A percentile compares a stretch with the other conserved stretches of the same genome.
Evolutionary conservation across 2,888 invertebrate genomes (phyloP).

Genomic region (Sepioteuthis lessoniana): DNA sequence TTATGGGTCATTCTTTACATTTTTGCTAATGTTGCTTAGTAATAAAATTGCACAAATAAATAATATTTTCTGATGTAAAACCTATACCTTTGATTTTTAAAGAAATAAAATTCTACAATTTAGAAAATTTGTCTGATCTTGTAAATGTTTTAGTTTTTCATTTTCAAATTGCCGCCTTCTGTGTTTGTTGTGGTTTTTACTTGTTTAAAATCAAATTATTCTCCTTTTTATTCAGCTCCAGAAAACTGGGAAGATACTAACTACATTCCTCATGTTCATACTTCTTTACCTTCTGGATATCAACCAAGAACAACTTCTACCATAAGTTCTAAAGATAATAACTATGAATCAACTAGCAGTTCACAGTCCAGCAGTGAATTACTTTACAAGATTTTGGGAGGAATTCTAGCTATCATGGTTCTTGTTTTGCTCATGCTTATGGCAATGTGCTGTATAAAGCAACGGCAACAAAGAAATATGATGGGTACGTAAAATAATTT

Average conservation of each 20-base stretch:
- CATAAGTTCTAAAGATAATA: neutral
- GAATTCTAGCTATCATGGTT: slow-evolving; percentile 72
- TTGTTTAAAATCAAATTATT: neutral
- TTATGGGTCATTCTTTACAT: too few relatives aligned
- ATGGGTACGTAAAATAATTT: slow-evolving; percentile 58
- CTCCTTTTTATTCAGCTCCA: neutral
- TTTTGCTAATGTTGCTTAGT: too few relatives aligned
- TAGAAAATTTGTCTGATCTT: neutral
- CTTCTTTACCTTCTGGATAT: neutral
- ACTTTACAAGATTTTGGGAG: slow-evolving; percentile 73
- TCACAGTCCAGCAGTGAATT: slow-evolving; percentile 66
- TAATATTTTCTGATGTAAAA: too few relatives aligned
- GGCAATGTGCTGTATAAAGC: slow-evolving; percentile 73
- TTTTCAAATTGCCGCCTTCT: neutral
- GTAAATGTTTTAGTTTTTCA: neutral
- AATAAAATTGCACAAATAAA: too few relatives aligned
- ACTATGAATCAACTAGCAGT: slow-evolving; percentile 48
- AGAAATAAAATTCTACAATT: neutral
- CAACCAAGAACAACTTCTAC: neutral
- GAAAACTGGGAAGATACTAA: neutral
- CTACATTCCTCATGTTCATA: slow-evolving; percentile 8
- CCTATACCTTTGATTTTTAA: too few relatives aligned
- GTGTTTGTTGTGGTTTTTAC: neutral
- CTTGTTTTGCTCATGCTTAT: slow-evolving; percentile 71
- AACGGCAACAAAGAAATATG: slow-evolving; percentile 70